These are phyloP conservation scores for Casuarius casuarius DNA, from an alignment of 2,113 vertebrate species.

Conservation along the genomic window DNA sequence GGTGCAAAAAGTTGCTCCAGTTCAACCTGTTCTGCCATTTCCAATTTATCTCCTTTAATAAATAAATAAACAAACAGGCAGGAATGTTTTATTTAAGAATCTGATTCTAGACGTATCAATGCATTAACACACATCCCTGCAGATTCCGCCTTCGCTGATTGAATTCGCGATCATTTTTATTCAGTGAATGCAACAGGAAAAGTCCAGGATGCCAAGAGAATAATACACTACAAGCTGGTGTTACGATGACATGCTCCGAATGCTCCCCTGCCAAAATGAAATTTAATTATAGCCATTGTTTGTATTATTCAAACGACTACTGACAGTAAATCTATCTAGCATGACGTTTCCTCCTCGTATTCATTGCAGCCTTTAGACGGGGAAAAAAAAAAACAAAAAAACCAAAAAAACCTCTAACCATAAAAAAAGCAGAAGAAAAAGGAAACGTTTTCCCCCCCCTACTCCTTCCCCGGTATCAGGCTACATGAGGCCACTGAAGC, in stretches of 20 bases:
- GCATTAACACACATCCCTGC: constrained; percentile 43
- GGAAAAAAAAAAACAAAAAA: background rate
- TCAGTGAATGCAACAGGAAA: constrained; percentile 34
- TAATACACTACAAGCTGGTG: constrained; percentile 38
- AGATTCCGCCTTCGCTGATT: constrained; percentile 61
- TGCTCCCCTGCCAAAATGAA: constrained; percentile 61
- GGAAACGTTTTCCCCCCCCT: background rate
- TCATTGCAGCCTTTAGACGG: constrained; percentile 75
- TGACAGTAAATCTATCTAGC: constrained; percentile 65
- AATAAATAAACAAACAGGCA: constrained; percentile 42
- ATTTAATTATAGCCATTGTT: constrained; percentile 79
- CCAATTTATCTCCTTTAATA: constrained; percentile 38
- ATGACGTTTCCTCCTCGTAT: constrained; percentile 53
- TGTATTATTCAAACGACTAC: constrained; percentile 73
- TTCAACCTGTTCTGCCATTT: constrained; percentile 43
- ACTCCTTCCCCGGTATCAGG: constrained; percentile 32
- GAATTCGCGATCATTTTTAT: constrained; percentile 66
- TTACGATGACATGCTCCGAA: constrained; percentile 57
- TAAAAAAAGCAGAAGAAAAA: background rate
- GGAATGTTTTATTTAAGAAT: constrained; percentile 72
- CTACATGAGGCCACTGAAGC: constrained; percentile 87
- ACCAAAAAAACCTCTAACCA: background rate
- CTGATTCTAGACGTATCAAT: constrained; percentile 61
- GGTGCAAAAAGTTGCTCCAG: constrained; percentile 4
- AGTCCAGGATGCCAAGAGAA: constrained; percentile 63